Evolutionary conservation across 2,888 invertebrate genomes (phyloP).

Genomic region (Molorchus minor): DNA sequence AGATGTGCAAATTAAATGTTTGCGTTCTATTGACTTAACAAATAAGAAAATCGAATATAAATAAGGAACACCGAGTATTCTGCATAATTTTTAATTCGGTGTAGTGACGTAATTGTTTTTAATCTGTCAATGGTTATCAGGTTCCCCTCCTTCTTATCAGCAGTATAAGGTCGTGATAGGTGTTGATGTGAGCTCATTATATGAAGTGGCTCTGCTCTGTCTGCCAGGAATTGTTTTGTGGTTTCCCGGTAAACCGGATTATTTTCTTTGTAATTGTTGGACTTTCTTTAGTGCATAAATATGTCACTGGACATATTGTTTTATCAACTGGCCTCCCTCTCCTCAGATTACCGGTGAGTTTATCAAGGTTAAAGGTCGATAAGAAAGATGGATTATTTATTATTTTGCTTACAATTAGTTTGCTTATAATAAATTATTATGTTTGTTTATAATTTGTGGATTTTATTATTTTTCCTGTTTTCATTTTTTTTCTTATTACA

Average conservation of each 20-base stretch:
- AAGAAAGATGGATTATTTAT: no score
- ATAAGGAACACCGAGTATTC: slow-evolving; percentile 12
- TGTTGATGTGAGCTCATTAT: slow-evolving; percentile 29
- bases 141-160: slow-evolving; percentile 33
- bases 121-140: slow-evolving; percentile 18
- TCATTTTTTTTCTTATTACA: no score
- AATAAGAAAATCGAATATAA: slow-evolving; percentile 10
- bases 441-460: no score
- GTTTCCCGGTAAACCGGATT: background rate
- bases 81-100: slow-evolving; percentile 15
- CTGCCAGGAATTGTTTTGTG: slow-evolving; percentile 13
- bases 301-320: slow-evolving; percentile 37
- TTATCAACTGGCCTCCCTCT: slow-evolving; percentile 39
- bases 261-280: background rate
- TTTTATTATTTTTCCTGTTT: no score
- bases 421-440: no score
- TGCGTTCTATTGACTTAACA: slow-evolving; percentile 17
- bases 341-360: slow-evolving; percentile 24
- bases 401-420: no score
- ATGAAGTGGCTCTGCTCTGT: slow-evolving; percentile 27
- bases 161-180: slow-evolving; percentile 35
- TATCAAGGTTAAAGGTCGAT: no score
- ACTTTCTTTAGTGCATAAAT: slow-evolving; percentile 13
- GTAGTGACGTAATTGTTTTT: slow-evolving; percentile 14
- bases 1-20: slow-evolving; percentile 8